A percentile compares a stretch with the other conserved stretches of the same genome.
These are phyloP conservation scores for Nothoprocta perdicaria DNA, from an alignment of 2,113 vertebrate species.

Conservation along the genomic window DNA sequence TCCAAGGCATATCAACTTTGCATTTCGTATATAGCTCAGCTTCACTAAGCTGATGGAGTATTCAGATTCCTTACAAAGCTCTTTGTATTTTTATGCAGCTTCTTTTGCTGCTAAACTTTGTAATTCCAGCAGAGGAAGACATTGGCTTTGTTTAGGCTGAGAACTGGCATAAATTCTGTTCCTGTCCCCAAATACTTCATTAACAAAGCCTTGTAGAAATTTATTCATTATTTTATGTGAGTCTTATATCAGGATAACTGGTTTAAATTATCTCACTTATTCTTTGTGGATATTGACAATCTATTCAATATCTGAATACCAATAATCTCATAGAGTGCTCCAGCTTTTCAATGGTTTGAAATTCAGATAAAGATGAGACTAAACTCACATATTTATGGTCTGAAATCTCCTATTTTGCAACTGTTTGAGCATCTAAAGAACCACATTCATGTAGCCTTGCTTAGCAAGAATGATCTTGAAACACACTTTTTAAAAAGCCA, in stretches of 20 bases:
- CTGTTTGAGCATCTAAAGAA: background rate
- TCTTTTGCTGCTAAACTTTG: background rate
- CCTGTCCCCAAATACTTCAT: background rate
- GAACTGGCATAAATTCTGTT: background rate
- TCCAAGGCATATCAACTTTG: background rate
- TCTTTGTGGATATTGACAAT: constrained; percentile 1
- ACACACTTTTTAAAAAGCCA: background rate
- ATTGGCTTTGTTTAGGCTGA: background rate
- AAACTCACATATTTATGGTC: constrained; percentile 14
- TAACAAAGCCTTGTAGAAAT: background rate
- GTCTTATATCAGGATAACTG: background rate
- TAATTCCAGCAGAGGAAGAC: background rate
- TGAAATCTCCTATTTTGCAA: constrained; percentile 31
- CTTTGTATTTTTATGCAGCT: no score
- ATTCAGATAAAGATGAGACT: constrained; percentile 8
- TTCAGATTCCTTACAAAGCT: background rate
- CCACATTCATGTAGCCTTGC: background rate
- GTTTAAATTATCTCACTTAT: background rate
- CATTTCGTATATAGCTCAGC: background rate
- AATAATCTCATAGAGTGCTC: background rate
- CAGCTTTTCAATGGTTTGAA: background rate
- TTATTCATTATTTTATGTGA: background rate
- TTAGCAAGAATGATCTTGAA: background rate
- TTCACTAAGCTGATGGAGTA: background rate
- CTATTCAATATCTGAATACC: constrained; percentile 25